phyloP scores from a whole-genome alignment of 2,113 vertebrate genomes.

The Gymnarchus niloticus region DNA sequence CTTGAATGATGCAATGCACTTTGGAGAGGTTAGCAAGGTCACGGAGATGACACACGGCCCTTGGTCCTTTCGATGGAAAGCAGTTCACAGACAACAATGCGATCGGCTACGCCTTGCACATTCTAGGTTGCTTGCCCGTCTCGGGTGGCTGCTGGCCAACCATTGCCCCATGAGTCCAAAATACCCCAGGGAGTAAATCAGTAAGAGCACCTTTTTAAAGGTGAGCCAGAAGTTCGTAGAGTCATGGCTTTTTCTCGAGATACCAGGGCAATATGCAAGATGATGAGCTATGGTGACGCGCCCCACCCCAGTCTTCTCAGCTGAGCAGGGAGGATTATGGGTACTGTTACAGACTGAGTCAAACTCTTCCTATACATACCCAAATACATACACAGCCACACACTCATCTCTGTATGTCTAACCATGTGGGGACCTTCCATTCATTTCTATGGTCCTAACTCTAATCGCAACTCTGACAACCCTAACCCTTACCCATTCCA shows the following conservation, averaged over 20 bases:
- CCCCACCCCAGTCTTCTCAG: background rate
- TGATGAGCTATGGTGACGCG: background rate
- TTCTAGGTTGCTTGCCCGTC: background rate
- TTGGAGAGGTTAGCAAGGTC: background rate
- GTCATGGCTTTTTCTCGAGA: background rate
- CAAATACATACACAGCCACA: too few relatives aligned
- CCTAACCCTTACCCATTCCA: too few relatives aligned
- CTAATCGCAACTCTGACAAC: too few relatives aligned
- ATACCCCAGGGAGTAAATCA: background rate
- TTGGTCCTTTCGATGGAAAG: background rate
- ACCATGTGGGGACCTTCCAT: too few relatives aligned
- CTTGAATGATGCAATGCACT: background rate
- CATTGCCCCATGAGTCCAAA: background rate
- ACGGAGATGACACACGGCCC: background rate
- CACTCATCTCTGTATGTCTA: too few relatives aligned
- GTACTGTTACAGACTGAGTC: background rate
- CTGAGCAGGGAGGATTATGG: background rate
- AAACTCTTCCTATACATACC: too few relatives aligned
- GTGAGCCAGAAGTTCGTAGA: background rate
- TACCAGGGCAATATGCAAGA: background rate
- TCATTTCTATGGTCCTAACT: too few relatives aligned
- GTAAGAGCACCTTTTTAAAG: background rate
- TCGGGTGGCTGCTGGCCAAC: too few relatives aligned
- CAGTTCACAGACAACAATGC: background rate
- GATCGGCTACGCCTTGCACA: background rate